phyloP scores from a whole-genome alignment of 2,113 vertebrate genomes.

The Lampris megalopsis region DNA sequence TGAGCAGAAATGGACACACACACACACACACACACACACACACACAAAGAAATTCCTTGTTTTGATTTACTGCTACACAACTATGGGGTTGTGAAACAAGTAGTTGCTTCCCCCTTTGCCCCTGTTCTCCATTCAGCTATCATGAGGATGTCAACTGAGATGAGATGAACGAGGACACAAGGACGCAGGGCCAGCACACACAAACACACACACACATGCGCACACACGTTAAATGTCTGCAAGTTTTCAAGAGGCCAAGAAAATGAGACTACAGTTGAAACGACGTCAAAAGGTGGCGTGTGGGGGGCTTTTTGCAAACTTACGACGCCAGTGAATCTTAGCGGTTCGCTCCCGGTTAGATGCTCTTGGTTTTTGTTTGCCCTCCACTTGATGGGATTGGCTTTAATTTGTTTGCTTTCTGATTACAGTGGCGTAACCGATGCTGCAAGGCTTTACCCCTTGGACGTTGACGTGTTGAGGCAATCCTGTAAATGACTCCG shows the following conservation, averaged over 20 bases:
- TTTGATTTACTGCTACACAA: slow-evolving; percentile 50
- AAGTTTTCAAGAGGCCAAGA: no score
- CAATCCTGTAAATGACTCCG: no score
- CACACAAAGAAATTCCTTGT: slow-evolving; percentile 16
- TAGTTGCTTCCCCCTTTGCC: slow-evolving; percentile 46
- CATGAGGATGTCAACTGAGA: background rate
- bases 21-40: slow-evolving; percentile 1
- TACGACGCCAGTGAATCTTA: no score
- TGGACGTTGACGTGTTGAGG: no score
- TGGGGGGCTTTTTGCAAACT: no score
- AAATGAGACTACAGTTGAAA: background rate
- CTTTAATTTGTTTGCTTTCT: no score
- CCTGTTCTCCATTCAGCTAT: slow-evolving; percentile 39
- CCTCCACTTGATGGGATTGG: no score
- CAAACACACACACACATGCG: background rate
- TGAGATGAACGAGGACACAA: background rate
- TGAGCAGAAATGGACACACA: slow-evolving; percentile 6
- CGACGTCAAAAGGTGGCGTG: background rate
- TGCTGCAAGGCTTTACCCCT: no score
- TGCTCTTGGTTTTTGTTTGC: no score
- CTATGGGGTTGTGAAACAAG: slow-evolving; percentile 43
- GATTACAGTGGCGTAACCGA: no score
- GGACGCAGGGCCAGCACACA: background rate
- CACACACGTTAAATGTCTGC: no score
- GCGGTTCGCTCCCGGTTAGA: no score